Conservation (phyloP, 37 sponge, comb jelly and placozoan species). For the Beroe forskalii region DNA sequence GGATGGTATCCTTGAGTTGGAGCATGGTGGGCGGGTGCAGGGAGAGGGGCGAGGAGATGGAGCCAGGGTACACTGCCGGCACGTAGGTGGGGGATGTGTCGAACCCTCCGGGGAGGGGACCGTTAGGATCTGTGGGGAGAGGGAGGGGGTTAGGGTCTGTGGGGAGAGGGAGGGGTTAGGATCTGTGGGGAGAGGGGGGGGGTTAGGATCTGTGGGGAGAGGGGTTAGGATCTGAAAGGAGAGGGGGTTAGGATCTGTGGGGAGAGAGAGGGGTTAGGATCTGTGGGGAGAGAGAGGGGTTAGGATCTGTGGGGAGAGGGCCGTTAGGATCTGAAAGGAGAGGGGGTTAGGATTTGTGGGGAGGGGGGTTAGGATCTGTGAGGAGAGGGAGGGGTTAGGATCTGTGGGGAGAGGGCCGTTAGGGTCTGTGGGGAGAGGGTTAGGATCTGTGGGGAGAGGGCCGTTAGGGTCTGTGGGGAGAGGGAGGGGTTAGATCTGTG, state of each 20-base stretch:
- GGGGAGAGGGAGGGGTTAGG: too few relatives aligned
- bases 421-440: slow-evolving; percentile 17
- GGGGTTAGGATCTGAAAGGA: too few relatives aligned
- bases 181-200: too few relatives aligned
- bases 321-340: too few relatives aligned
- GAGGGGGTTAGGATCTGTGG: too few relatives aligned
- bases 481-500: too few relatives aligned
- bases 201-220: too few relatives aligned
- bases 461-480: background rate
- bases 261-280: too few relatives aligned
- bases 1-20: slow-evolving; percentile 44
- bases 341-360: too few relatives aligned
- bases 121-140: background rate
- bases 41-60: background rate
- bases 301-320: too few relatives aligned
- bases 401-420: background rate
- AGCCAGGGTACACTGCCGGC: slow-evolving; percentile 45
- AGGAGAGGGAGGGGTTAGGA: slow-evolving; percentile 11
- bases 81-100: slow-evolving; percentile 63
- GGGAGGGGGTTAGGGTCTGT: too few relatives aligned
- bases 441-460: background rate
- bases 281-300: too few relatives aligned
- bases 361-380: background rate
- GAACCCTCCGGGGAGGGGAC: slow-evolving; percentile 37
- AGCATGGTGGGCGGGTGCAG: slow-evolving; percentile 65